phyloP scores from a whole-genome alignment of 1,140 invertebrate genomes.

The Stegodyphus dumicola region DNA sequence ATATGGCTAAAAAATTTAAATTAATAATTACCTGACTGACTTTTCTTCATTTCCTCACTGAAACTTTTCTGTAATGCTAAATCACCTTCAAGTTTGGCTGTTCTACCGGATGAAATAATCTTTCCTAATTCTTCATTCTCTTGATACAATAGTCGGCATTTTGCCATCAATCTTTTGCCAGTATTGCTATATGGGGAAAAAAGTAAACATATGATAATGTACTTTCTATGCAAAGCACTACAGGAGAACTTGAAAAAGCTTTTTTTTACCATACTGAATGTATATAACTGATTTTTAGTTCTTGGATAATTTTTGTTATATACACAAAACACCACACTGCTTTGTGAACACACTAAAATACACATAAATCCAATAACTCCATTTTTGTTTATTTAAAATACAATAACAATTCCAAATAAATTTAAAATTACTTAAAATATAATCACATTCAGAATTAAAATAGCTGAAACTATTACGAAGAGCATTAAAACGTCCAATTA shows the following conservation, averaged over 20 bases:
- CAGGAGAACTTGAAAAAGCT: constrained; percentile 26
- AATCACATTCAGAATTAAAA: too few species aligned
- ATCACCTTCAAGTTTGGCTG: constrained; percentile 96
- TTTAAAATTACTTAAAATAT: too few species aligned
- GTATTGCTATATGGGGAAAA: constrained; percentile 78
- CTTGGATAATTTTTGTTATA: too few species aligned
- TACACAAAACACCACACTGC: too few species aligned
- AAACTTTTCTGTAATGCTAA: constrained; percentile 94
- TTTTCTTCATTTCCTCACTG: constrained; percentile 96
- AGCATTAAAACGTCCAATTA: too few species aligned
- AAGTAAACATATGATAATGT: background rate
- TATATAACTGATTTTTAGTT: too few species aligned
- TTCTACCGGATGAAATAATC: constrained; percentile 92
- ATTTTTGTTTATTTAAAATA: too few species aligned
- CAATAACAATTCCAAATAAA: too few species aligned
- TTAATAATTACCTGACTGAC: constrained; percentile 82
- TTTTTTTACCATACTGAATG: background rate
- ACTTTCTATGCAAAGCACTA: too few species aligned
- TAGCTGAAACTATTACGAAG: too few species aligned
- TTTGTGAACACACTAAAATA: too few species aligned
- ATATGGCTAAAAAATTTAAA: background rate
- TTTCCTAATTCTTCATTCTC: constrained; percentile 98
- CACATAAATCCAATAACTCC: too few species aligned
- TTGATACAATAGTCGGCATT: constrained; percentile 94
- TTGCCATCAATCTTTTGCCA: constrained; percentile 97